Conservation (phyloP, 1,140 invertebrate genomes). For the Lutraria rhynchaena region DNA sequence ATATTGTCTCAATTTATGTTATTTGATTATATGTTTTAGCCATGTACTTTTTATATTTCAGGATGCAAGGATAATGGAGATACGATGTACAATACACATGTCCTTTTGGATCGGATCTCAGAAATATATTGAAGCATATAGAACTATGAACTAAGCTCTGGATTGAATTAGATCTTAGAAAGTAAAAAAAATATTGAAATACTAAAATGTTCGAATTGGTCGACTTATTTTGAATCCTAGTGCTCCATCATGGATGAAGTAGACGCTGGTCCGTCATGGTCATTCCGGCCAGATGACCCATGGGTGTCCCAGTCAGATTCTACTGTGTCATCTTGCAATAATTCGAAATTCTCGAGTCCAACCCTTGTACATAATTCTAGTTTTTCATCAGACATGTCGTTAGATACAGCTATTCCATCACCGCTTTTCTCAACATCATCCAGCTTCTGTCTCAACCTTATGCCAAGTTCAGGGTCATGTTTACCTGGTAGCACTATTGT, state of each 20-base stretch:
- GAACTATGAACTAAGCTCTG: not conserved
- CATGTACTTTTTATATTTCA: not conserved
- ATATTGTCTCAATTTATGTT: too few relatives aligned
- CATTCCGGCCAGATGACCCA: not conserved
- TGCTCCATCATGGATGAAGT: conserved; percentile 34
- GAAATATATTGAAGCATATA: not conserved
- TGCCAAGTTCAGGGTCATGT: not conserved
- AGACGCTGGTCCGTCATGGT: conserved; percentile 18
- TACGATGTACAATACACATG: not conserved
- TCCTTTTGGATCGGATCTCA: not conserved
- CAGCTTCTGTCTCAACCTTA: conserved; percentile 13
- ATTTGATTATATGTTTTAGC: too few relatives aligned
- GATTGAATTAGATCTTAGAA: not conserved
- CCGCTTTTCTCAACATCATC: conserved; percentile 3
- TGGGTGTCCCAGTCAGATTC: not conserved
- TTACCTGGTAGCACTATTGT: conserved; percentile 1
- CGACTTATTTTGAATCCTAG: not conserved
- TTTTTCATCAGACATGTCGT: conserved; percentile 6
- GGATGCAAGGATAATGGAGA: conserved; percentile 2
- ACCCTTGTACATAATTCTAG: not conserved
- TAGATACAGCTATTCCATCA: conserved; percentile 7
- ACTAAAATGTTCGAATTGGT: not conserved
- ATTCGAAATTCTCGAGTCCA: not conserved
- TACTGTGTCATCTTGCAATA: not conserved
- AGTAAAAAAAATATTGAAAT: not conserved